Percentiles rank a stretch among this genome's conserved stretches.
Conservation (phyloP, 1,140 invertebrate genomes). For the Philotrypesis tridentata region DNA sequence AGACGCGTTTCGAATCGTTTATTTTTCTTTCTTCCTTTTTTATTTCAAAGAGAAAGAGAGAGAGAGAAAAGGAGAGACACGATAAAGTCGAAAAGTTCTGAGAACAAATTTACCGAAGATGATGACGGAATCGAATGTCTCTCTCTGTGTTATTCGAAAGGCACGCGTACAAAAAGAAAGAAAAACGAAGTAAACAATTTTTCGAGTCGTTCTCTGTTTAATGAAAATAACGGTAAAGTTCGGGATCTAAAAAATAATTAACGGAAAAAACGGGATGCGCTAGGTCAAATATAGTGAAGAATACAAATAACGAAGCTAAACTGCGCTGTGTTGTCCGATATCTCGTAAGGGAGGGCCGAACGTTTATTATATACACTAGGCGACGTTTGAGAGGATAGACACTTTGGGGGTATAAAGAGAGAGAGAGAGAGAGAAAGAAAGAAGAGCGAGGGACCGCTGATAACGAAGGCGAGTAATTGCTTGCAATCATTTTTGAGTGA, state of each 20-base stretch:
- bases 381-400: constrained; percentile 52
- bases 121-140: constrained; percentile 53
- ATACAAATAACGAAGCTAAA: constrained; percentile 15
- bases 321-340: constrained; percentile 56
- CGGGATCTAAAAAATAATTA: constrained; percentile 34
- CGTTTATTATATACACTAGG: constrained; percentile 59
- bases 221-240: constrained; percentile 52
- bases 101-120: too few relatives aligned
- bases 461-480: constrained; percentile 34
- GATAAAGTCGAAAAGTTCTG: constrained; percentile 49
- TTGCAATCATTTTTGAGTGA: constrained; percentile 8
- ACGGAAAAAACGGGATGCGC: constrained; percentile 60
- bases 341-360: constrained; percentile 71
- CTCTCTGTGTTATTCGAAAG: constrained; percentile 62
- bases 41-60: neutral
- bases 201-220: constrained; percentile 68
- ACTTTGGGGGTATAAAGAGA: constrained; percentile 47
- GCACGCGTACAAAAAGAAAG: constrained; percentile 62
- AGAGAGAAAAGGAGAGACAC: too few relatives aligned
- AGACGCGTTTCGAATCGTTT: constrained; percentile 62
- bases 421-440: constrained; percentile 41
- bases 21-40: constrained; percentile 17
- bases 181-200: constrained; percentile 13
- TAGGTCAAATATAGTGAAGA: constrained; percentile 29
- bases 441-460: constrained; percentile 43